Evolutionary conservation across 37 sponge, comb jelly and placozoan species (phyloP).

Genomic region (Tethya wilhelma): DNA sequence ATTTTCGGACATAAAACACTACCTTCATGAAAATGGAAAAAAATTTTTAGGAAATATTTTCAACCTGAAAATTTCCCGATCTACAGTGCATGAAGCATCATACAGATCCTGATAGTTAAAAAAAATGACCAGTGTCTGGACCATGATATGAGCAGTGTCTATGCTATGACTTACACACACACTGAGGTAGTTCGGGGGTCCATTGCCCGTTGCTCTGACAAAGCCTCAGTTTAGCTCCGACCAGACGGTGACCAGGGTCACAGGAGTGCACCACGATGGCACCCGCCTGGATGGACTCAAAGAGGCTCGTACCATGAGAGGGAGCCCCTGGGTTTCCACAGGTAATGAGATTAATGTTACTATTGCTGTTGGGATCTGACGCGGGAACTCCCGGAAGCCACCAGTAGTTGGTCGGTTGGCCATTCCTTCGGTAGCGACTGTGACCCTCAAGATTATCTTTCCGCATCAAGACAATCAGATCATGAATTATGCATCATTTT

Average conservation of each 20-base stretch:
- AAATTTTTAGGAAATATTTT: too few species aligned
- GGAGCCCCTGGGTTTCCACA: slow-evolving; percentile 34
- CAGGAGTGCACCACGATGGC: slow-evolving; percentile 38
- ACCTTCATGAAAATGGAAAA: too few species aligned
- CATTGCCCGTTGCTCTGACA: slow-evolving; percentile 50
- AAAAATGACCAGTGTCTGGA: too few species aligned
- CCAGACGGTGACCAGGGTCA: slow-evolving; percentile 33
- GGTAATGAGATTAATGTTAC: neutral
- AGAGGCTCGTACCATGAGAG: slow-evolving; percentile 17
- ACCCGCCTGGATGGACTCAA: slow-evolving; percentile 14
- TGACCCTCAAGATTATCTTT: too few species aligned
- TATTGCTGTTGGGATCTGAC: neutral
- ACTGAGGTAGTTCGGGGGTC: too few species aligned
- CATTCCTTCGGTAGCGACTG: neutral
- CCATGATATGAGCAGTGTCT: too few species aligned
- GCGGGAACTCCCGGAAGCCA: slow-evolving; percentile 11
- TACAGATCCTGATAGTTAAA: too few species aligned
- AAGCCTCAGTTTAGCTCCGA: slow-evolving; percentile 29
- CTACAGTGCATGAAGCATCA: too few species aligned
- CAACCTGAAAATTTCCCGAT: too few species aligned
- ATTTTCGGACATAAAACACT: too few species aligned
- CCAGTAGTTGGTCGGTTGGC: neutral
- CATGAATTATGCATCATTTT: neutral
- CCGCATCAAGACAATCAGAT: too few species aligned
- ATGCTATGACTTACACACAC: too few species aligned